Conservation (phyloP, 2,113 vertebrate species). For the Theristicus caerulescens region DNA sequence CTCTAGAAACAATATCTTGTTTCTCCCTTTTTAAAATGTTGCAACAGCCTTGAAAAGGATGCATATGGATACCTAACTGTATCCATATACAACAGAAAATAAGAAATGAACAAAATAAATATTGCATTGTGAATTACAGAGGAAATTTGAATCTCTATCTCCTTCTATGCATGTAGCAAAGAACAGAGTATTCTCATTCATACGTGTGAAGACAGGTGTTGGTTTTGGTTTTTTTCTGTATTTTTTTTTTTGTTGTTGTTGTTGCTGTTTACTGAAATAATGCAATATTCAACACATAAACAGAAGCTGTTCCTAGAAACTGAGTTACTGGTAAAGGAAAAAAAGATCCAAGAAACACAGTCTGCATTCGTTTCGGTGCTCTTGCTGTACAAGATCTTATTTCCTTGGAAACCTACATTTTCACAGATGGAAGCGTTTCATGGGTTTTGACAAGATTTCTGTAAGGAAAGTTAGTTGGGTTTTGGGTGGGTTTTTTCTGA, state of each 20-base stretch:
- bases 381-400: not conserved
- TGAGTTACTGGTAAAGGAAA: not conserved
- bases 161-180: not conserved
- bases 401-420: not conserved
- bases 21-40: not conserved
- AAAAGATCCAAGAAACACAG: not conserved
- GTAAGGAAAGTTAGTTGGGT: not conserved
- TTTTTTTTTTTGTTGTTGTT: not conserved
- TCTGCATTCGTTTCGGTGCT: not conserved
- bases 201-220: not conserved
- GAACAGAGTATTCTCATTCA: not conserved
- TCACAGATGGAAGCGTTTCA: not conserved
- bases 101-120: not conserved
- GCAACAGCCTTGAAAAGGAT: not conserved
- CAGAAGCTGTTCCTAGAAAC: not conserved
- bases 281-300: not conserved
- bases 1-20: not conserved
- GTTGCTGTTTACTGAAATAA: not conserved
- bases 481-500: rapidly evolving
- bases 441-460: not conserved
- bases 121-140: not conserved
- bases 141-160: not conserved
- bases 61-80: not conserved
- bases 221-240: not conserved
- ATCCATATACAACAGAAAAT: not conserved